Evolutionary conservation across 2,113 vertebrate species (phyloP), one percentile per base, ranked within the genome.

Genomic region (Sprattus sprattus): DNA sequence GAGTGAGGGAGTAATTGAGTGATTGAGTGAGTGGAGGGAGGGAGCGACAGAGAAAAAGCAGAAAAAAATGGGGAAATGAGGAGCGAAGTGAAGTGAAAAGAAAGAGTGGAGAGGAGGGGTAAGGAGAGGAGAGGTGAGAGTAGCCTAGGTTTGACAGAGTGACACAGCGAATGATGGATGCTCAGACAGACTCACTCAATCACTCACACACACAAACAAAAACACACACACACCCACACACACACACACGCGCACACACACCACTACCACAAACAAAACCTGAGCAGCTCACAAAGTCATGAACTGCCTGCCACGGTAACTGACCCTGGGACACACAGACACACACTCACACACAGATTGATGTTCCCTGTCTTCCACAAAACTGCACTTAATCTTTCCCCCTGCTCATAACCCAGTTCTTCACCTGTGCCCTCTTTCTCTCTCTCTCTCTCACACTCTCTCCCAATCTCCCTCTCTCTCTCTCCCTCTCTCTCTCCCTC

Each of bases 281-380:
- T 11, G 1, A 67, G 10, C 47, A 49, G 6, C 87, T 92, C 89
- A 89, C 84, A 90, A 90, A 89, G 89, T 91, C 90, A 91, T 91
- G 87, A 88, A 92, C 89, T 92, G 57, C 89, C 89, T 91, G 90
- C 90, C 88, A 90, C 89, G 91, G 88, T 92, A 94, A 94, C 91
- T 92, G 93, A 93, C 92, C 92, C 92, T 93, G 92, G 92, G 86
- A 92, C 87, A 88, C 18, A 75, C 67, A 78, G 67, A 46, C 89
- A 89, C 54, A 87, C 92, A 92, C 92, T 92, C 93, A 93, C 57
- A 64, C 57, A 64, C 18, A n/a, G 25, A 87, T 86, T 81, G 78
- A 86, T 83, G 88, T 39, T 85, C 85, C 85, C 81, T 81, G 50
- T 44, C 81, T 82, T 83, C 22, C 16, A 28, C 64, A 60, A 75